Percentiles rank a stretch among this genome's conserved stretches.
Evolutionary conservation across 2,888 invertebrate genomes (phyloP).

Genomic region (Ephialtes manifestator): DNA sequence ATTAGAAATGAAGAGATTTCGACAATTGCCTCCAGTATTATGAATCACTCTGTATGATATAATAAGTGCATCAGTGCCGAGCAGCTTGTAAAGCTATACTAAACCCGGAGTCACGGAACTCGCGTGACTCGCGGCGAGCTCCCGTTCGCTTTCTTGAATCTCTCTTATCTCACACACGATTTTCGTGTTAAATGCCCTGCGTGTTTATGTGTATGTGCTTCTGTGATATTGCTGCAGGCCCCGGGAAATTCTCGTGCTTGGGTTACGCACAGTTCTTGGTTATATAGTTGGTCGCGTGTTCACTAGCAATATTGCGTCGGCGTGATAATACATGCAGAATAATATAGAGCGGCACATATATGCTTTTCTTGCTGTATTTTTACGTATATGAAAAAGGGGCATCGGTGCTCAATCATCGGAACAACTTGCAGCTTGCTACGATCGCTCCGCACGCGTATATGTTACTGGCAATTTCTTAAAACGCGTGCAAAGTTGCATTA

Average conservation of each 20-base stretch:
- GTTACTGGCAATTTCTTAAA: background rate
- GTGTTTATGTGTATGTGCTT: too few relatives aligned
- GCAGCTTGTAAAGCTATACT: background rate
- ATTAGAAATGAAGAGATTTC: background rate
- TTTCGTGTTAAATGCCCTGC: slow-evolving; percentile 46
- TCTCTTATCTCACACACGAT: slow-evolving; percentile 65
- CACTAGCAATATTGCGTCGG: slow-evolving; percentile 49
- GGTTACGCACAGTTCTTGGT: slow-evolving; percentile 56
- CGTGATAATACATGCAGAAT: slow-evolving; percentile 57
- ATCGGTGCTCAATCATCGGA: slow-evolving; percentile 13
- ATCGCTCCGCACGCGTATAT: background rate
- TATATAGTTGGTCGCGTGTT: slow-evolving; percentile 58
- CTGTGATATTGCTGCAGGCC: slow-evolving; percentile 18
- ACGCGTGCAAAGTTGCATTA: background rate
- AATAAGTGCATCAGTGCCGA: slow-evolving; percentile 35
- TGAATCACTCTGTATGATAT: slow-evolving; percentile 30
- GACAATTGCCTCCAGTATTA: background rate
- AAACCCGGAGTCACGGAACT: slow-evolving; percentile 46
- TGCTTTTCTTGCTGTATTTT: slow-evolving; percentile 3
- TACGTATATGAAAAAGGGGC: background rate
- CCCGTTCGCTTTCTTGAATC: slow-evolving; percentile 57
- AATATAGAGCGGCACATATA: slow-evolving; percentile 31
- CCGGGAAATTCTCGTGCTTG: slow-evolving; percentile 43
- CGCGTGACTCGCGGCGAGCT: slow-evolving; percentile 55
- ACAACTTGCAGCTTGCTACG: background rate